A percentile compares a stretch with the other conserved stretches of the same genome.
Conservation (phyloP, 2,113 vertebrate genomes). For the Macrotus californicus region DNA sequence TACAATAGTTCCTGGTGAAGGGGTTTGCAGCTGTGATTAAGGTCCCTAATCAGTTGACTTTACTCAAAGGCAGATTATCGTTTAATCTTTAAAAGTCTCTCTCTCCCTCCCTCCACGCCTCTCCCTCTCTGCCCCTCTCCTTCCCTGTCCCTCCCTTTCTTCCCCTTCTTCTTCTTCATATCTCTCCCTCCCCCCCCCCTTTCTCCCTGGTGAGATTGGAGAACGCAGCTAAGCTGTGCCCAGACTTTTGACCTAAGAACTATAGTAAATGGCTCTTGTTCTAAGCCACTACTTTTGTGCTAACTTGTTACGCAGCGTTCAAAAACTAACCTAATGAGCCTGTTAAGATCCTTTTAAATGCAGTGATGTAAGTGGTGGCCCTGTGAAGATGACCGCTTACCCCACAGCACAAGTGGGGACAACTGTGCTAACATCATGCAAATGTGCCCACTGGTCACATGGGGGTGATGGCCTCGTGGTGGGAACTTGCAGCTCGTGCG, state of each 20-base stretch:
- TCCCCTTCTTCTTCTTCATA: too few species aligned
- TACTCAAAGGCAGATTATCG: not conserved
- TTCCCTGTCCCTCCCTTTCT: too few species aligned
- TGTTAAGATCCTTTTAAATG: slow-evolving; percentile 32
- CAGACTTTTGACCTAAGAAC: not conserved
- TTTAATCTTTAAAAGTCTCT: not conserved
- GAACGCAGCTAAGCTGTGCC: not conserved
- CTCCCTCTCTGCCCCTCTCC: accelerated
- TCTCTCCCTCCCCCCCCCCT: too few species aligned
- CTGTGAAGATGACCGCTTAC: not conserved
- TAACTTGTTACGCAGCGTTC: not conserved
- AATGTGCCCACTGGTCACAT: accelerated
- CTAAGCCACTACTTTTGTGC: not conserved
- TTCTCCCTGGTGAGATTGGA: not conserved
- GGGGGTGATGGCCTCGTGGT: accelerated
- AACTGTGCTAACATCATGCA: accelerated
- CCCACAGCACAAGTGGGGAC: not conserved
- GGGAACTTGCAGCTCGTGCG: accelerated
- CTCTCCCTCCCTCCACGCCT: not conserved
- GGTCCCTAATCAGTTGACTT: not conserved
- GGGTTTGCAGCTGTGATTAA: not conserved
- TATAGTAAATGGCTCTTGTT: not conserved
- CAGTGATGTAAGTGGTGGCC: not conserved
- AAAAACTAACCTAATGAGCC: not conserved
- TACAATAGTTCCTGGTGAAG: not conserved